Conservation (phyloP, 2,113 vertebrate genomes). For the Toxotes chatareus region DNA sequence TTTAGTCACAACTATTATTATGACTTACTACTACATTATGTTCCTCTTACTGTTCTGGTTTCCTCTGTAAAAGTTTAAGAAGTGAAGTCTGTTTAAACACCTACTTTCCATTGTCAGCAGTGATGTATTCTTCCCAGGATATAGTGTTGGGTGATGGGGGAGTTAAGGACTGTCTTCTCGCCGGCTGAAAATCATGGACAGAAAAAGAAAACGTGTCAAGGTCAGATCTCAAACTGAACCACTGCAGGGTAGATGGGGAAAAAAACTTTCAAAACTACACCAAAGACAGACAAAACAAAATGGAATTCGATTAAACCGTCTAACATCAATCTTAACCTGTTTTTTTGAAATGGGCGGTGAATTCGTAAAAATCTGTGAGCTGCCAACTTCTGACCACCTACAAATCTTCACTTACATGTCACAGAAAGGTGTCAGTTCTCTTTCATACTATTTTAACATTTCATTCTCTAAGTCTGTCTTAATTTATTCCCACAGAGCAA, state of each 20-base stretch:
- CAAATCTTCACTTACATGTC: too few relatives aligned
- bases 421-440: not conserved
- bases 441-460: not conserved
- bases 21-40: not conserved
- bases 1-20: too few relatives aligned
- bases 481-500: not conserved
- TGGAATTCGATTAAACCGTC: not conserved
- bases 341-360: not conserved
- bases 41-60: too few relatives aligned
- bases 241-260: not conserved
- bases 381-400: not conserved
- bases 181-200: slow-evolving; percentile 83
- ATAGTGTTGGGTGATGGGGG: slow-evolving; percentile 94
- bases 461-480: not conserved
- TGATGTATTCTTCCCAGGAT: slow-evolving; percentile 98
- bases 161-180: slow-evolving; percentile 92
- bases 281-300: not conserved
- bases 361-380: not conserved
- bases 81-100: slow-evolving; percentile 17
- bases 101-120: slow-evolving; percentile 96
- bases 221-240: not conserved
- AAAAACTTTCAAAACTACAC: not conserved
- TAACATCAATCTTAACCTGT: not conserved
- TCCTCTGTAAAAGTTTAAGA: not conserved
- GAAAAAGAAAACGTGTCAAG: not conserved